Evolutionary conservation across 2,797 vertebrate genomes (phyloP).

Genomic region (Gallirallus australis): DNA sequence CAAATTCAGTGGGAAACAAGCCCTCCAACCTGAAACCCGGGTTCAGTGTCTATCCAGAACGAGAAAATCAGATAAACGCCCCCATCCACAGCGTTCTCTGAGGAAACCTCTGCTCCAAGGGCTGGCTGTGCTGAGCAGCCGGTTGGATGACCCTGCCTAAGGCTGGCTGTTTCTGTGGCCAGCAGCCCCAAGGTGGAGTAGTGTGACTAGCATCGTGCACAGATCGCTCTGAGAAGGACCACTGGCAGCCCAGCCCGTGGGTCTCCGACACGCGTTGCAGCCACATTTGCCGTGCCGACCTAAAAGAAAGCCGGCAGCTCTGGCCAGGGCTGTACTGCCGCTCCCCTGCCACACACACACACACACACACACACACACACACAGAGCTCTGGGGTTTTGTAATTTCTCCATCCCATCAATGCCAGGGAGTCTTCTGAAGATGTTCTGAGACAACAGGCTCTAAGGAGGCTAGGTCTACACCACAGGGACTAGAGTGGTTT

Average conservation of each 20-base stretch:
- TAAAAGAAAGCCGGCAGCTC: neutral
- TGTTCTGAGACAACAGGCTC: neutral
- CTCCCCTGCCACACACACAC: neutral
- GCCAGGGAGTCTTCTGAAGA: neutral
- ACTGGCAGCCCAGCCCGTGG: neutral
- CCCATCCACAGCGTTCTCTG: neutral
- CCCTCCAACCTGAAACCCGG: neutral
- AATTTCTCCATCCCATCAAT: neutral
- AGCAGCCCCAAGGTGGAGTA: neutral
- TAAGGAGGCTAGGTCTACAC: neutral
- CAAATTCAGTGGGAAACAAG: slow-evolving; percentile 7
- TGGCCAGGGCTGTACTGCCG: neutral
- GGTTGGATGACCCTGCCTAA: neutral
- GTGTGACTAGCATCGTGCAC: neutral
- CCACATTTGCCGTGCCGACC: neutral
- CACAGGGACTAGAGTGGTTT: neutral
- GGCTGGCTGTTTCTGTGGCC: neutral
- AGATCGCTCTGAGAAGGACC: neutral
- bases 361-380: too few relatives aligned
- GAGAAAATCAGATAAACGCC: neutral
- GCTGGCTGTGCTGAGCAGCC: neutral
- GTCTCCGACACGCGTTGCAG: neutral
- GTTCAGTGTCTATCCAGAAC: neutral
- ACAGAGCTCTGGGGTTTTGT: neutral
- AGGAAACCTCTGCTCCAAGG: slow-evolving; percentile 10